These are phyloP conservation scores for Dendroctonus valens DNA, from an alignment of 1,140 invertebrate species.

Conservation along the genomic window DNA sequence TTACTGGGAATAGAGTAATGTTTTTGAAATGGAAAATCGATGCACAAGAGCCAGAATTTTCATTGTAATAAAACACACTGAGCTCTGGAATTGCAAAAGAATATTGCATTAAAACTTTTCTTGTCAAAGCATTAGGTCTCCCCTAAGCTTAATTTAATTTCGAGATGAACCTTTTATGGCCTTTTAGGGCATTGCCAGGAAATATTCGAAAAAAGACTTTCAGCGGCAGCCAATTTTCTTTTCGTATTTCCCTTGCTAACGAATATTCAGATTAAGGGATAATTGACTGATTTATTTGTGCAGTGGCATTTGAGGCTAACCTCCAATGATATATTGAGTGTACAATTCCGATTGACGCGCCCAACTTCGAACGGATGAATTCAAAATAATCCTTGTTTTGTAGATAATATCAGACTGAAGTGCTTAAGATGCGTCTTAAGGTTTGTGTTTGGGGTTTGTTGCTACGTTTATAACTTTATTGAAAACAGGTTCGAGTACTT, in stretches of 20 bases:
- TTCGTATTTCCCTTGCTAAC: slow-evolving; percentile 24
- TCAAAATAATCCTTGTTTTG: too few relatives aligned
- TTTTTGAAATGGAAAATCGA: too few relatives aligned
- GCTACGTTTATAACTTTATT: too few relatives aligned
- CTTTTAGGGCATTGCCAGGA: background rate
- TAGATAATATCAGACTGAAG: too few relatives aligned
- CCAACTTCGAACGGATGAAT: too few relatives aligned
- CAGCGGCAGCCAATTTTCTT: slow-evolving; percentile 17
- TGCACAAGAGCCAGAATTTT: too few relatives aligned
- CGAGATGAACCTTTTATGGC: slow-evolving; percentile 18
- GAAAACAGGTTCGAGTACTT: too few relatives aligned
- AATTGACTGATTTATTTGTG: slow-evolving; percentile 23
- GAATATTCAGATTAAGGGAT: slow-evolving; percentile 28
- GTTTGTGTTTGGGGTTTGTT: too few relatives aligned
- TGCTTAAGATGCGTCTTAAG: too few relatives aligned
- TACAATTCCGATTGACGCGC: slow-evolving; percentile 5
- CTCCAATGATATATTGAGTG: background rate
- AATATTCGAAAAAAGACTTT: slow-evolving; percentile 3
- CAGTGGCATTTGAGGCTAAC: slow-evolving; percentile 3
- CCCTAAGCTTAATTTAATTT: slow-evolving; percentile 28
- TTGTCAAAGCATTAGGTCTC: slow-evolving; percentile 20
- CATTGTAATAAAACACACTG: too few relatives aligned
- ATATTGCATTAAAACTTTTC: slow-evolving; percentile 26
- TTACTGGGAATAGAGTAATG: too few relatives aligned
- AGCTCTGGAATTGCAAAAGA: background rate